A percentile compares a stretch with the other conserved stretches of the same genome.
Conservation (phyloP, 1,140 invertebrate genomes). For the Diuraphis noxia region DNA sequence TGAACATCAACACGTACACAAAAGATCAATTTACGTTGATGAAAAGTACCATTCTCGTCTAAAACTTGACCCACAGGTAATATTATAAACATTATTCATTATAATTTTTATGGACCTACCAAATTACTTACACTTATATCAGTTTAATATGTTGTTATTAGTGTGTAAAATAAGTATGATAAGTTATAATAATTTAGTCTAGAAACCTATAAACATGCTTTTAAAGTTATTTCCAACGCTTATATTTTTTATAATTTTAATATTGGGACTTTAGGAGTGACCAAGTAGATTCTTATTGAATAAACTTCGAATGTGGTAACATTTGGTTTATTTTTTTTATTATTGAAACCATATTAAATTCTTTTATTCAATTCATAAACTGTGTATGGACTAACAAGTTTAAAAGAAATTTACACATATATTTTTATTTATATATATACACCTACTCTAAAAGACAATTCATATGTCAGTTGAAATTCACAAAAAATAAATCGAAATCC, state of each 20-base stretch:
- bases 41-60: slow-evolving; percentile 36
- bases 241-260: not conserved
- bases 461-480: not conserved
- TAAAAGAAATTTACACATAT: not conserved
- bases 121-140: not conserved
- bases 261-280: not conserved
- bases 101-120: not conserved
- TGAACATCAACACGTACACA: slow-evolving; percentile 41
- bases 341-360: slow-evolving; percentile 27
- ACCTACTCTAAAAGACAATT: not conserved
- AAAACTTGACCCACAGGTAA: slow-evolving; percentile 47
- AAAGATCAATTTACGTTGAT: slow-evolving; percentile 23
- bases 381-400: not conserved
- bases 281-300: not conserved
- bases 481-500: not conserved
- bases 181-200: not conserved
- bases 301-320: slow-evolving; percentile 16
- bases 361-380: not conserved
- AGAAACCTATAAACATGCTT: not conserved
- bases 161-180: not conserved
- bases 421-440: not conserved
- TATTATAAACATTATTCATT: not conserved
- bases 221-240: not conserved
- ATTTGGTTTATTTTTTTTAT: slow-evolving; percentile 1
- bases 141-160: not conserved